Percentiles rank a stretch among this genome's conserved stretches.
phyloP scores from a whole-genome alignment of 2,888 invertebrate species.

The Myopa testacea region DNA sequence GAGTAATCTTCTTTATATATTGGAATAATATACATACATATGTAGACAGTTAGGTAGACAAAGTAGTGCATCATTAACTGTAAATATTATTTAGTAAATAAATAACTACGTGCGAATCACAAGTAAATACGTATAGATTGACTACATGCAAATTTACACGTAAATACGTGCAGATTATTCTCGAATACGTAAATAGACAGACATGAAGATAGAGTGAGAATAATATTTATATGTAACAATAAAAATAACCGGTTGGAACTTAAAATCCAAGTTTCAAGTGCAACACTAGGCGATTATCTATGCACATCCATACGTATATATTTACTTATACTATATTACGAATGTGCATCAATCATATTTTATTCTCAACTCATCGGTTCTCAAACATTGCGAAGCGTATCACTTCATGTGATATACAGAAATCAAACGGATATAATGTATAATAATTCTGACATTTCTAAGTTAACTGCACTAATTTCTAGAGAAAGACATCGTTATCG shows the following conservation, averaged over 20 bases:
- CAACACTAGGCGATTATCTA: neutral
- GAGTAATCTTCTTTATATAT: no score
- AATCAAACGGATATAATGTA: no score
- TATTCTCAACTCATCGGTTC: no score
- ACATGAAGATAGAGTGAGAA: neutral
- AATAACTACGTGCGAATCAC: neutral
- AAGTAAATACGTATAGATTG: neutral
- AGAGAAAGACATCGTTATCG: no score
- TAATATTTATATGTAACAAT: neutral
- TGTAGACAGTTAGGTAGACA: neutral
- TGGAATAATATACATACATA: neutral
- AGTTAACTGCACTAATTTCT: no score
- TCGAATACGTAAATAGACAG: no score
- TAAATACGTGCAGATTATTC: neutral
- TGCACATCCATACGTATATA: neutral
- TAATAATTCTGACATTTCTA: no score
- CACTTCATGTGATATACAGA: no score
- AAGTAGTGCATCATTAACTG: neutral
- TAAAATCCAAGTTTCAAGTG: neutral
- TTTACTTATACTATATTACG: neutral
- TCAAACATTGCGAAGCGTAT: no score
- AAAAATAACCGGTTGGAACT: neutral
- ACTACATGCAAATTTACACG: neutral
- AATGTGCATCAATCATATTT: no score
- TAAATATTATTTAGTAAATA: neutral